Evolutionary conservation across 2,888 invertebrate genomes (phyloP), one percentile per base, ranked within the genome.

Genomic region (Apamea monoglypha): DNA sequence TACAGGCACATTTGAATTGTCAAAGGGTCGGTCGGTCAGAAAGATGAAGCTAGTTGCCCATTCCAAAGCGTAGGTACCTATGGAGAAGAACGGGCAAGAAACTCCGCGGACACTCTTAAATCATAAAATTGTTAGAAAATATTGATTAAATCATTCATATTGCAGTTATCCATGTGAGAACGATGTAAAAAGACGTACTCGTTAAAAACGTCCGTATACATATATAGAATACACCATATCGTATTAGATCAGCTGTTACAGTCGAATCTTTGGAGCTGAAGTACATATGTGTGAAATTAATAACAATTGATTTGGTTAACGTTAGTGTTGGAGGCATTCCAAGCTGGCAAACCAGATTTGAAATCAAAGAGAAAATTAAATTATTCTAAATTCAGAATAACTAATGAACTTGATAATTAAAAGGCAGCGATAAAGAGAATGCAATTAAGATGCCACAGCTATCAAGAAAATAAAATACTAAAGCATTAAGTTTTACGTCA

Each of bases 351-450:
- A 80, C 71, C 72, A 74, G 50, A 70, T 78, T 83, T 78, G 64
- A 0, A 73, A 79, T 71, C 56, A 76, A 80, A 82, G 76, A 68
- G 67, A 82, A 85, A 84, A 78, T 85, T 78, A 32, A 84, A 83
- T 89, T 84, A 86, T 82, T 80, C 61, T 68, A 71, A 78, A 81
- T 78, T 72, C 56, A 44, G 90, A 91, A 93, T 91, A 90, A 90
- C 87, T 90, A 92, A 92, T 91, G 91, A 92, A 92, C 88, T 91
- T 89, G 91, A 91, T 93, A 93, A 94, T 94, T 94, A 94, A 94
- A 85, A 91, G 85, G 83, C 83, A 89, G 90, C 91, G 90, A 93
- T 94, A 92, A 93, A 92, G 91, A 91, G 91, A 90, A 89, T 91
- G 91, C 90, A 93, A 94, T 94, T 93, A 94, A 94, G 88, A 91